Conservation (phyloP, 1,140 invertebrate genomes). For the Hypothenemus hampei region DNA sequence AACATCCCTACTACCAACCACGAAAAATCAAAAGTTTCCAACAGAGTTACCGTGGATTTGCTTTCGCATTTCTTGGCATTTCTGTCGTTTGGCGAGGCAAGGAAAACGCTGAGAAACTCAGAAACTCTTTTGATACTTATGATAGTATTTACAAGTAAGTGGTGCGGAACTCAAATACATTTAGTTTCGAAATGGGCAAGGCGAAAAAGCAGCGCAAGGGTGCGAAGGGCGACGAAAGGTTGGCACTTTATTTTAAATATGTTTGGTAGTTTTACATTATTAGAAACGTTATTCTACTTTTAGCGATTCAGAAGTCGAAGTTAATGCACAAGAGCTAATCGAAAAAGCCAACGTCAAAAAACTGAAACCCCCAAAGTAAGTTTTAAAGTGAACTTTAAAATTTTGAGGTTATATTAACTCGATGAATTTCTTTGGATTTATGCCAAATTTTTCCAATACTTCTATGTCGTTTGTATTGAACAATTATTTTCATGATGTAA, state of each 20-base stretch:
- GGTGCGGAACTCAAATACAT: constrained; percentile 17
- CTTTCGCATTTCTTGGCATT: constrained; percentile 6
- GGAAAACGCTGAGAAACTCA: constrained; percentile 3
- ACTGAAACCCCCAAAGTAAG: constrained; percentile 39
- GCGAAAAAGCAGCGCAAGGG: constrained; percentile 64
- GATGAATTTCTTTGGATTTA: not conserved
- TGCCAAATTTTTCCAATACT: too few species aligned
- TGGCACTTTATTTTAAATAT: constrained; percentile 26
- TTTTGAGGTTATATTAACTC: constrained; percentile 32
- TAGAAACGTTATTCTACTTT: constrained; percentile 37
- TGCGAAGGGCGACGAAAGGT: constrained; percentile 60
- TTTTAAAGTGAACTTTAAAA: constrained; percentile 17
- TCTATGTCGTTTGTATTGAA: too few species aligned
- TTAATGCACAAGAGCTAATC: constrained; percentile 36
- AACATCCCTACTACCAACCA: not conserved
- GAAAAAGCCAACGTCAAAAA: constrained; percentile 38
- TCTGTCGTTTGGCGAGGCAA: constrained; percentile 16
- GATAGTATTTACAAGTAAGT: constrained; percentile 29
- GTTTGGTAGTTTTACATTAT: constrained; percentile 11
- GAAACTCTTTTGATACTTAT: constrained; percentile 25
- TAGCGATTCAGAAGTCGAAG: constrained; percentile 38
- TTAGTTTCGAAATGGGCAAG: constrained; percentile 57
- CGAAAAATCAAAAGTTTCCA: not conserved
- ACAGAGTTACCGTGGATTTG: not conserved
- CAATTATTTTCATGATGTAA: too few species aligned